phyloP scores from a whole-genome alignment of 1,140 invertebrate genomes.

The Dolichoris vasculosae region DNA sequence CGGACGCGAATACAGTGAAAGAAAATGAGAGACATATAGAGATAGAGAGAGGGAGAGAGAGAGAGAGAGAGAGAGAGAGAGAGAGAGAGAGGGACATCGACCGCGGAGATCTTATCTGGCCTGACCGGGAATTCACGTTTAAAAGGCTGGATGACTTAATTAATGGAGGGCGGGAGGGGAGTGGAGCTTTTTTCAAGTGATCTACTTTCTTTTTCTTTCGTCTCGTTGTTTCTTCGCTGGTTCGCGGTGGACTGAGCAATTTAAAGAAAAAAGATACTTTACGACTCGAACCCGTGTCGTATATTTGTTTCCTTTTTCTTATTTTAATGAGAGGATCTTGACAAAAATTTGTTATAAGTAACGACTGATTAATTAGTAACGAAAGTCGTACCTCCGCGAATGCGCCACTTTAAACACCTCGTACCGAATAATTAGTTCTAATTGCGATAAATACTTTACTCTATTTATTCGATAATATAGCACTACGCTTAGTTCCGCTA shows the following conservation, averaged over 20 bases:
- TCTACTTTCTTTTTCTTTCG: conserved; percentile 4
- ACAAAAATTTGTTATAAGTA: neutral
- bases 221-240: neutral
- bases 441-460: neutral
- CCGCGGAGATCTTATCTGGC: conserved; percentile 39
- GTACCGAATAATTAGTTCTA: neutral
- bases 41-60: neutral
- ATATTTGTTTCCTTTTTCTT: neutral
- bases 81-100: neutral
- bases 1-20: neutral
- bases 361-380: neutral
- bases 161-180: conserved; percentile 21
- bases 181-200: neutral
- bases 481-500: neutral
- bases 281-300: neutral
- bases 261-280: neutral
- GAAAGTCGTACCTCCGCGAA: neutral
- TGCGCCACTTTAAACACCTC: neutral
- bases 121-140: neutral
- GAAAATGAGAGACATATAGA: neutral
- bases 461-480: neutral
- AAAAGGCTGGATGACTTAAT: conserved; percentile 41
- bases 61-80: neutral
- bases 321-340: neutral
- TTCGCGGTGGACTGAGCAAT: neutral